These are phyloP conservation scores for Apomyelois bistriatella DNA, from an alignment of 2,888 invertebrate genomes.

Conservation along the genomic window DNA sequence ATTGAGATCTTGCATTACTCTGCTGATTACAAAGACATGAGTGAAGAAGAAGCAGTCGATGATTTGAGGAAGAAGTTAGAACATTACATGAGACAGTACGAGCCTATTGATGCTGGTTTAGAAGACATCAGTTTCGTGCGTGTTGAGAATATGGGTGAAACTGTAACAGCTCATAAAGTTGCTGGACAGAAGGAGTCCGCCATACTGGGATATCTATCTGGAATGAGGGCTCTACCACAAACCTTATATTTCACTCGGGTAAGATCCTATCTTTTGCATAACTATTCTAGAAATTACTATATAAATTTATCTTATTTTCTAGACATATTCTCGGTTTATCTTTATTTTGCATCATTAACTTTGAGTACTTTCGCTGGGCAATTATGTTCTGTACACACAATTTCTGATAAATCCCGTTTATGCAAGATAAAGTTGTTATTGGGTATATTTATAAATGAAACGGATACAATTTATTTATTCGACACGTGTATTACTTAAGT, in stretches of 20 bases:
- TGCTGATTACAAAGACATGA: conserved; percentile 91
- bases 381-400: no score
- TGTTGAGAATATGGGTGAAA: conserved; percentile 81
- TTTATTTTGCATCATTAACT: background rate
- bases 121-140: conserved; percentile 75
- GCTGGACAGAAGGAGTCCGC: conserved; percentile 90
- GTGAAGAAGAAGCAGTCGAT: conserved; percentile 86
- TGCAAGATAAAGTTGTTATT: conserved; percentile 14
- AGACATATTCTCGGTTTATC: no score
- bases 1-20: conserved; percentile 91
- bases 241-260: conserved; percentile 95
- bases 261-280: conserved; percentile 46
- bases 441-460: conserved; percentile 6
- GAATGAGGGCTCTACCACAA: conserved; percentile 89
- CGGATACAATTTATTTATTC: conserved; percentile 2
- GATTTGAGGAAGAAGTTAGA: conserved; percentile 91
- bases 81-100: conserved; percentile 90
- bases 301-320: no score
- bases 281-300: no score
- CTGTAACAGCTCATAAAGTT: conserved; percentile 85
- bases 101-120: conserved; percentile 85
- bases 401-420: background rate
- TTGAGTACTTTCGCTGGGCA: background rate
- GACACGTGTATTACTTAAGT: background rate
- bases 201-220: conserved; percentile 93